Conservation (phyloP, 2,113 vertebrate species). For the Morone chrysops region DNA sequence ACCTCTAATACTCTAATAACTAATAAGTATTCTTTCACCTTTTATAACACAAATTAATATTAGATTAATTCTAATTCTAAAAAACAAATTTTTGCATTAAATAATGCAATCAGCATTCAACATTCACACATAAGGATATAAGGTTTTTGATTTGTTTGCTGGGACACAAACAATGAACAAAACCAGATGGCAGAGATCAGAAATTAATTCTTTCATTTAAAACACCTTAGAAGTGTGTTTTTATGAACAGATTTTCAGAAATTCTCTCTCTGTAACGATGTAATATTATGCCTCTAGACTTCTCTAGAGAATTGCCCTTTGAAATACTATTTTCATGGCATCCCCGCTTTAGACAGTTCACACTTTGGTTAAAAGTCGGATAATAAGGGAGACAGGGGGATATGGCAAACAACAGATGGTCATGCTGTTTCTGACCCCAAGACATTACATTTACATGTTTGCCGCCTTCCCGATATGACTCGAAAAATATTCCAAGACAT, state of each 20-base stretch:
- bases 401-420: conserved; percentile 44
- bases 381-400: neutral
- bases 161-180: neutral
- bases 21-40: neutral
- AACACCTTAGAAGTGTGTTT: neutral
- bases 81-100: neutral
- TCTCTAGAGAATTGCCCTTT: conserved; percentile 27
- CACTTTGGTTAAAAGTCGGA: conserved; percentile 20
- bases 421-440: conserved; percentile 55
- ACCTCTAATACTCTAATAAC: neutral
- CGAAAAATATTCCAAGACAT: conserved; percentile 12
- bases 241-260: neutral
- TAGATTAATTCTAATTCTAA: neutral
- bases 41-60: neutral
- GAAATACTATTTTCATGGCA: conserved; percentile 44
- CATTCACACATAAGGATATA: neutral
- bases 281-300: neutral
- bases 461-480: conserved; percentile 2
- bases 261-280: neutral
- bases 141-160: neutral
- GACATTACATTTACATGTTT: conserved; percentile 57
- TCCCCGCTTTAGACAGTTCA: conserved; percentile 45
- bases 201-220: neutral
- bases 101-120: neutral
- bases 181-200: neutral